These are phyloP conservation scores for Pogonomyrmex californicus DNA, from an alignment of 1,140 invertebrate genomes.

Conservation along the genomic window DNA sequence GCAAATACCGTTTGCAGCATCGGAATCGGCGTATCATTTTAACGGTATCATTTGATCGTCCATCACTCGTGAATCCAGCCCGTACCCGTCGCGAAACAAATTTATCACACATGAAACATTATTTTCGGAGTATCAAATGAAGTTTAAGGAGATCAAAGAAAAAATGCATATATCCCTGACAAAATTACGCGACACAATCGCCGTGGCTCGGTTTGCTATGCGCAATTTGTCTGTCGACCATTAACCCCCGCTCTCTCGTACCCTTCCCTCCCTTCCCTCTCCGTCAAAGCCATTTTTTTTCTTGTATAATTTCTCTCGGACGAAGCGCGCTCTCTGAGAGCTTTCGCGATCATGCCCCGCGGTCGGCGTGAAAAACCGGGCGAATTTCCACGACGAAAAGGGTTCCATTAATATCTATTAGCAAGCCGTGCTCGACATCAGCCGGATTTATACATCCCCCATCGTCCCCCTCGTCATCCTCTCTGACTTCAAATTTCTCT, in stretches of 20 bases:
- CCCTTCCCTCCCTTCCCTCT: not conserved
- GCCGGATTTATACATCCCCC: slow-evolving; percentile 71
- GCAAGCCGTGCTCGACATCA: slow-evolving; percentile 76
- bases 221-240: slow-evolving; percentile 43
- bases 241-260: slow-evolving; percentile 1
- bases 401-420: slow-evolving; percentile 83
- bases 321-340: slow-evolving; percentile 40
- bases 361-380: slow-evolving; percentile 63
- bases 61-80: slow-evolving; percentile 46
- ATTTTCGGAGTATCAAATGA: slow-evolving; percentile 43
- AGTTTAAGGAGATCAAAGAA: slow-evolving; percentile 62
- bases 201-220: slow-evolving; percentile 32
- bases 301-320: slow-evolving; percentile 58
- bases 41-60: not conserved
- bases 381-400: slow-evolving; percentile 72
- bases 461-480: not conserved
- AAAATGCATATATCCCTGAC: not conserved
- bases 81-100: slow-evolving; percentile 35
- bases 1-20: slow-evolving; percentile 20
- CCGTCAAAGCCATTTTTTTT: slow-evolving; percentile 56
- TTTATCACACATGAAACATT: slow-evolving; percentile 4
- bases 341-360: slow-evolving; percentile 54
- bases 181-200: slow-evolving; percentile 54
- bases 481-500: slow-evolving; percentile 29
- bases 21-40: slow-evolving; percentile 52